Percentiles rank a stretch among this genome's conserved stretches.
phyloP scores from a whole-genome alignment of 2,797 vertebrate species.

The Molothrus aeneus region DNA sequence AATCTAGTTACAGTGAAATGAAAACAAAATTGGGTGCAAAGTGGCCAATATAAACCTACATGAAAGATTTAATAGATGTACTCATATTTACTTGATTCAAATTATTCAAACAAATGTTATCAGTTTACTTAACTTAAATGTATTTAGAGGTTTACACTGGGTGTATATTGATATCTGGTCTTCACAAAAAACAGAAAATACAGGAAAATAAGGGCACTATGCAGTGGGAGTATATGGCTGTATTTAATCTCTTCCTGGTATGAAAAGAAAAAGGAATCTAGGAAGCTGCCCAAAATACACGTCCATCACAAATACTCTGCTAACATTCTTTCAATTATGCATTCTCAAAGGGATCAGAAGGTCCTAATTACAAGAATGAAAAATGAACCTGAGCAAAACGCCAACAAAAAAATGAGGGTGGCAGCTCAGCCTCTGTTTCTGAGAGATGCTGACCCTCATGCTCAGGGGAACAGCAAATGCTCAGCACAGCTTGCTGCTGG shows the following conservation, averaged over 20 bases:
- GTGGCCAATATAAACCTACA: background rate
- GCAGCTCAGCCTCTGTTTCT: background rate
- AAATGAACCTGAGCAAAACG: constrained; percentile 42
- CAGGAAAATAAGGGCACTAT: background rate
- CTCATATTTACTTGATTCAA: background rate
- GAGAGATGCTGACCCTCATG: background rate
- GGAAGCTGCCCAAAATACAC: background rate
- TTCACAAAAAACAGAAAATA: background rate
- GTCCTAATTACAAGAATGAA: constrained; percentile 27
- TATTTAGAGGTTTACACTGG: constrained; percentile 5
- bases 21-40: background rate
- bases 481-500: background rate
- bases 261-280: background rate
- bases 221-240: background rate
- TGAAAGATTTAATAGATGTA: background rate
- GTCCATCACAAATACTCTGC: background rate
- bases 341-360: background rate
- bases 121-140: constrained; percentile 6
- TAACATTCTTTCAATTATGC: background rate
- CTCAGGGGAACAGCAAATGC: background rate
- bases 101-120: background rate
- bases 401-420: background rate
- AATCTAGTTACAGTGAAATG: background rate
- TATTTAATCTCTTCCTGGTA: background rate
- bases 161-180: background rate